Conservation (phyloP, 2,888 invertebrate species). For the Bugula neritina region DNA sequence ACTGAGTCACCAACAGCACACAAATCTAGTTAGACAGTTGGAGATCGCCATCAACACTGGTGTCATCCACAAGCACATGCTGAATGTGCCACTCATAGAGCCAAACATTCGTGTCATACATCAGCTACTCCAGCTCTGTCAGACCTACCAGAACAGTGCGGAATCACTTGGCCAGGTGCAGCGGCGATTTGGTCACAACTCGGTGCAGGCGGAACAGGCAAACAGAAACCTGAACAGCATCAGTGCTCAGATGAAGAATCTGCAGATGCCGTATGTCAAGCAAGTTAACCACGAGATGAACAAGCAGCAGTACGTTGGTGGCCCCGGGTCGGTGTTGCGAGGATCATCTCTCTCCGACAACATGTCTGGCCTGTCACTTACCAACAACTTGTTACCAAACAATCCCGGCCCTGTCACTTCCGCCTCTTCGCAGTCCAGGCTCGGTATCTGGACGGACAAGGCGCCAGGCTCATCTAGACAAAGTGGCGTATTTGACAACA, state of each 20-base stretch:
- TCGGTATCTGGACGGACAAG: constrained; percentile 31
- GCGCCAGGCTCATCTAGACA: constrained; percentile 42
- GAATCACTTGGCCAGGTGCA: constrained; percentile 6
- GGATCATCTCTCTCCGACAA: neutral
- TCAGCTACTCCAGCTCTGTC: constrained; percentile 72
- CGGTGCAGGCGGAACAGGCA: neutral
- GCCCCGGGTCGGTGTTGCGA: neutral
- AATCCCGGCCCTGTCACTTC: neutral
- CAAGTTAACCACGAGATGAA: neutral
- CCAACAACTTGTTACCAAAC: neutral
- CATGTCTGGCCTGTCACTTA: neutral
- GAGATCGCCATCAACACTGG: constrained; percentile 51
- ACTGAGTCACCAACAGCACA: constrained; percentile 36
- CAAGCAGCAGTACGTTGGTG: neutral
- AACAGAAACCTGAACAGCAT: neutral
- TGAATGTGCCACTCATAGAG: constrained; percentile 89
- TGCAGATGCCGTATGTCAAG: neutral
- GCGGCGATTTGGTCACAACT: neutral
- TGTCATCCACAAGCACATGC: constrained; percentile 51
- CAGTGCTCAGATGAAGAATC: constrained; percentile 10
- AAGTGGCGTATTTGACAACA: constrained; percentile 12
- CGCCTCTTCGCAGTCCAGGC: neutral
- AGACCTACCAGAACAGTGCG: neutral
- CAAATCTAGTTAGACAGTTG: constrained; percentile 48
- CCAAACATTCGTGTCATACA: constrained; percentile 84